Evolutionary conservation across 2,797 vertebrate genomes (phyloP).

Genomic region (Rhynchonycteris naso): DNA sequence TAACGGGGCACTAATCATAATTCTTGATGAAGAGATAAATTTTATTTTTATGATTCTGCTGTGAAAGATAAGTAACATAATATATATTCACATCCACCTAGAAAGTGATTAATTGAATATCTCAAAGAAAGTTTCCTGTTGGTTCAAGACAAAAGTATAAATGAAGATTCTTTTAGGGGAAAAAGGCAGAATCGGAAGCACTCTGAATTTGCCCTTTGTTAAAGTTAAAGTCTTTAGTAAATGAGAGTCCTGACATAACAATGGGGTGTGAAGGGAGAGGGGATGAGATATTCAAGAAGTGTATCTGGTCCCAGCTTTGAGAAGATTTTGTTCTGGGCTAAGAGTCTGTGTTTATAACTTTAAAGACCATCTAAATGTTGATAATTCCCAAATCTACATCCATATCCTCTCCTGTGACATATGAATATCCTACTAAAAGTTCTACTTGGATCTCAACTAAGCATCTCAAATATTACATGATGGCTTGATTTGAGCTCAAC

Average conservation of each 20-base stretch:
- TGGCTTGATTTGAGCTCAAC: neutral
- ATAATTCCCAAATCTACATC: neutral
- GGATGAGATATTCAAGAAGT: neutral
- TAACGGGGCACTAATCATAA: slow-evolving; percentile 17
- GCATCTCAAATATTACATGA: neutral
- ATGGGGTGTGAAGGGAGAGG: neutral
- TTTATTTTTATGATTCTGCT: slow-evolving; percentile 44
- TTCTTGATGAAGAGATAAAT: slow-evolving; percentile 28
- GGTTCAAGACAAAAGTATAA: slow-evolving; percentile 11
- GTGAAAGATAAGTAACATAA: slow-evolving; percentile 16
- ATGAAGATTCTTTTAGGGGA: neutral
- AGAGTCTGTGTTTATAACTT: neutral
- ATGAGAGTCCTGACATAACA: neutral
- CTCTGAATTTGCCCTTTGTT: neutral
- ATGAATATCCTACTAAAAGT: neutral
- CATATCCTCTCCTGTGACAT: neutral
- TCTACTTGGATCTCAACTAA: neutral
- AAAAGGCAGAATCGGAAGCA: neutral
- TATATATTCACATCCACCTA: neutral
- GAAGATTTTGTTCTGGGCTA: neutral
- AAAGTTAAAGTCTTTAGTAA: neutral
- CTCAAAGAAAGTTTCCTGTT: neutral
- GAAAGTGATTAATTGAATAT: slow-evolving; percentile 33
- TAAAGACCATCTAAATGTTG: neutral
- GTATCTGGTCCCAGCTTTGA: neutral